Base-by-base conservation (phyloP, 2,797 vertebrate species). In the Typhlichthys eigenmanni region DNA sequence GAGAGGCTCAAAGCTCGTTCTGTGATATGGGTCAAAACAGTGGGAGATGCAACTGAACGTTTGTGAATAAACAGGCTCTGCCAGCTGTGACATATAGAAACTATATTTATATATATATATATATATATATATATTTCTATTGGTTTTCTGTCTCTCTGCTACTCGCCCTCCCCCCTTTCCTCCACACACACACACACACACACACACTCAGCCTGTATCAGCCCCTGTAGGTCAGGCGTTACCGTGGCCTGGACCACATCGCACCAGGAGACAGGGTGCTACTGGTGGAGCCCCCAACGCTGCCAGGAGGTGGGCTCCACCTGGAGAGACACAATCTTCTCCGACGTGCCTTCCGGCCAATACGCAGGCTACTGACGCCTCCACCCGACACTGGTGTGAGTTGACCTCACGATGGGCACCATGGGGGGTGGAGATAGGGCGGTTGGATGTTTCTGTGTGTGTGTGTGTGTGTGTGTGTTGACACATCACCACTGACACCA, bases 251-350 rank as follows among this genome's bases (percentile, higher is more conserved):
- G 0, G 71, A 78, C 58, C 59, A 78, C 69, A 4, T 81, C 64
- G 0, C 87, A 89, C 69, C 80, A 82, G 64, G 84, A 80, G n/a
- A 78, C 69, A n/a, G 75, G 80, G 0, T 74, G 72, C 0, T 87
- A 72, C 72, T 88, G 87, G 86, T 80, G 74, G 68, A 87, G 88
- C 29, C 66, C 80, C 47, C 72, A 80, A 78, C 73, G 81, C 62
- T 66, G 68, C 71, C 82, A 81, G 62, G 64, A 73, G 0, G 74
- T 82, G 24, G 79, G 85, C n/a, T 34, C 76, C 1, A 62, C 71
- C 5, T 84, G 83, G 86, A 81, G 66, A 60, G 69, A 80, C 73
- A 85, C 83, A 0, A 85, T 79, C 65, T 86, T 86, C 74, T 85
- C 78, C 0, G 74, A 90, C 0, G 63, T 87, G 60, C 71, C 66